These are phyloP conservation scores for Keiferia lycopersicella DNA, from an alignment of 2,888 invertebrate genomes.

Conservation along the genomic window DNA sequence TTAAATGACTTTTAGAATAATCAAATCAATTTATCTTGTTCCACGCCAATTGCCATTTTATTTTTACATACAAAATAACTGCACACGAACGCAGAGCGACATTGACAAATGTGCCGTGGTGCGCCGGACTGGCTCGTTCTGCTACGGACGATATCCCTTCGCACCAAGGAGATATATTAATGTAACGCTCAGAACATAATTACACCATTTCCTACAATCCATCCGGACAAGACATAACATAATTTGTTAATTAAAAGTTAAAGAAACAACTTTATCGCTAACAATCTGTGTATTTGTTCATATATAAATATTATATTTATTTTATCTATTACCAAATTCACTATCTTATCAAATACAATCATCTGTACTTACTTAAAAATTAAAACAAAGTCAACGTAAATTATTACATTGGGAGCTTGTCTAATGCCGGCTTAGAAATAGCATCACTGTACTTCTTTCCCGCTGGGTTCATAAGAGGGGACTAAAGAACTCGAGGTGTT, in stretches of 20 bases:
- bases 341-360: too few species aligned
- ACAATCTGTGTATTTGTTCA: too few species aligned
- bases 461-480: too few species aligned
- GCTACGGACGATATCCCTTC: constrained; percentile 57
- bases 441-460: too few species aligned
- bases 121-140: constrained; percentile 30
- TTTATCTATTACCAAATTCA: too few species aligned
- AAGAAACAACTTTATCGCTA: too few species aligned
- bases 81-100: constrained; percentile 40
- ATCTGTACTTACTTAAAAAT: too few species aligned
- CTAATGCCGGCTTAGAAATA: too few species aligned
- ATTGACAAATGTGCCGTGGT: constrained; percentile 57
- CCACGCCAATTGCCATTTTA: neutral
- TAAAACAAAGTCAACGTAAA: too few species aligned
- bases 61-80: constrained; percentile 8
- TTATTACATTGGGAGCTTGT: too few species aligned
- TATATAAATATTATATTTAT: too few species aligned
- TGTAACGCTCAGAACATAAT: constrained; percentile 37
- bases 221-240: neutral
- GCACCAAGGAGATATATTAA: constrained; percentile 40
- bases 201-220: constrained; percentile 36
- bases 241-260: neutral
- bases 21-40: neutral
- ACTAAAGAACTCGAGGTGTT: too few species aligned
- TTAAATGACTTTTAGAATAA: neutral